Evolutionary conservation across 2,797 vertebrate genomes (phyloP).

Genomic region (Oophaga sylvatica): DNA sequence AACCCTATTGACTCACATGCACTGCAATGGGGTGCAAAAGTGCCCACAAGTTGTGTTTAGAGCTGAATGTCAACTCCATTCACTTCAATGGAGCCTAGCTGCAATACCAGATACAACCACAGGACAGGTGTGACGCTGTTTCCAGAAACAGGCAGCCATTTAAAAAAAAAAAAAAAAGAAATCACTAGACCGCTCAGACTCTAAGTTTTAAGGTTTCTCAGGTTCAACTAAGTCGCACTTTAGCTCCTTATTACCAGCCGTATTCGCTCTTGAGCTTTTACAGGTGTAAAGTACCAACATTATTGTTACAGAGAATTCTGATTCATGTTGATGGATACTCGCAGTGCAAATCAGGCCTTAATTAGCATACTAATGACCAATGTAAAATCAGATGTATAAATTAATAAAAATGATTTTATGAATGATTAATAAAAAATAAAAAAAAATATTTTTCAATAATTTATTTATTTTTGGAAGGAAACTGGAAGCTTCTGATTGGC

Average conservation of each 20-base stretch:
- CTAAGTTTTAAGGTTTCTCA: not conserved
- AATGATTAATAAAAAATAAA: slow-evolving; percentile 12
- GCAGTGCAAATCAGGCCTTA: not conserved
- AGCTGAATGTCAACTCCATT: not conserved
- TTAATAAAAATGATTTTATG: not conserved
- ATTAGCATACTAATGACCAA: not conserved
- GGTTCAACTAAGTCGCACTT: not conserved
- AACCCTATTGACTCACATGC: not conserved
- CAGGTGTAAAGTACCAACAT: not conserved
- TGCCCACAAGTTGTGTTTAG: not conserved
- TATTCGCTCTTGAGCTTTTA: not conserved
- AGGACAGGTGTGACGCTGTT: not conserved
- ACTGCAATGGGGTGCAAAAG: not conserved
- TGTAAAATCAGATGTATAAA: not conserved
- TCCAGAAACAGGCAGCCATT: not conserved
- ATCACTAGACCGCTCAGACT: not conserved
- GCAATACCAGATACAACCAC: not conserved
- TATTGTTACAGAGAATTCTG: not conserved
- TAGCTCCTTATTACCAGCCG: not conserved
- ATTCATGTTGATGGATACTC: not conserved
- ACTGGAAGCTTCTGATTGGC: no score
- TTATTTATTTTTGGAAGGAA: no score
- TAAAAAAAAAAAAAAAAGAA: not conserved
- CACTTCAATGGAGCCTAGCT: not conserved
- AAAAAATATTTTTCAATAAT: no score